Conservation (phyloP, 2,797 vertebrate genomes). For the Emydoidea blandingii region DNA sequence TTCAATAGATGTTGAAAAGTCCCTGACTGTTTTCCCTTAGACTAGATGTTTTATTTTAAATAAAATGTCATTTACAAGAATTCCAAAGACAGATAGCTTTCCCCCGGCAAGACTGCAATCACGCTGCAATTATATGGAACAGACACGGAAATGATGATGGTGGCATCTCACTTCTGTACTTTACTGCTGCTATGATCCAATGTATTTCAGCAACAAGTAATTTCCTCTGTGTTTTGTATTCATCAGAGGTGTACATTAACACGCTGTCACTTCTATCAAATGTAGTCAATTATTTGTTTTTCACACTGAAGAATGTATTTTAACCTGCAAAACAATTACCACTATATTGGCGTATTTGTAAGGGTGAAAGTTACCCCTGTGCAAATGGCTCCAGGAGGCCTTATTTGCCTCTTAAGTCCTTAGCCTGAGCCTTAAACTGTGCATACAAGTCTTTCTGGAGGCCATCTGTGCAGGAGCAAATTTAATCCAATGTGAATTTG, state of each 20-base stretch:
- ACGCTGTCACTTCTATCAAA: slow-evolving; percentile 55
- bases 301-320: slow-evolving; percentile 44
- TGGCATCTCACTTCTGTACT: slow-evolving; percentile 59
- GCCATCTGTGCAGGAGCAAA: neutral
- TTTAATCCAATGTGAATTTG: neutral
- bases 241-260: slow-evolving; percentile 57
- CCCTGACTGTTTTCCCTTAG: slow-evolving; percentile 61
- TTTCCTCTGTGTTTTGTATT: slow-evolving; percentile 57
- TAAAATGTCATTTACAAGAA: slow-evolving; percentile 56
- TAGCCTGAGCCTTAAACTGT: neutral
- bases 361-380: neutral
- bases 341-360: neutral
- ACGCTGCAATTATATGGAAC: slow-evolving; percentile 66
- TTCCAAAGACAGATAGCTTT: slow-evolving; percentile 59
- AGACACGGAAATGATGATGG: slow-evolving; percentile 51
- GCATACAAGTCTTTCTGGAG: neutral
- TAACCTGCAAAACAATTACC: slow-evolving; percentile 32
- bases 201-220: slow-evolving; percentile 56
- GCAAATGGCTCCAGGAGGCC: neutral
- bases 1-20: slow-evolving; percentile 65
- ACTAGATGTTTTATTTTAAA: slow-evolving; percentile 67
- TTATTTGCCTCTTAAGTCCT: slow-evolving; percentile 10
- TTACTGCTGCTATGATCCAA: slow-evolving; percentile 63
- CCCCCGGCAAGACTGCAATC: slow-evolving; percentile 40
- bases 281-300: slow-evolving; percentile 2